Conservation (phyloP, 35 echinoderm and acorn worm genomes). For the Stichopus chloronotus region DNA sequence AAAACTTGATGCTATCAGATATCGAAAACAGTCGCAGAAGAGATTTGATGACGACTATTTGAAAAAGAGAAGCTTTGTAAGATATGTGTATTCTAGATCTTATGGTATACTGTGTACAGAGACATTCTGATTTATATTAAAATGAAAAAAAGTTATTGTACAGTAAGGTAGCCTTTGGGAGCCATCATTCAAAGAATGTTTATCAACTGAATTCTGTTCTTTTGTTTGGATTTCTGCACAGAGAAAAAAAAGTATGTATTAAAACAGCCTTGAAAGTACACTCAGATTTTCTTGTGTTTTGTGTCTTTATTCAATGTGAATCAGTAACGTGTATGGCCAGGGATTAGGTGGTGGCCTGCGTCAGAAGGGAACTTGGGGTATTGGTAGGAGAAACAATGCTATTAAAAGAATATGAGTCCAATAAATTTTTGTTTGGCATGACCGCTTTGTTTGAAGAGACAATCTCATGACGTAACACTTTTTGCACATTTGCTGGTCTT, state of each 20-base stretch:
- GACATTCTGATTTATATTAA: constrained; percentile 13
- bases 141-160: constrained; percentile 30
- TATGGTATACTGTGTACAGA: constrained; percentile 7
- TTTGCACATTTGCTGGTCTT: too few species aligned
- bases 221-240: constrained; percentile 50
- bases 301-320: background rate
- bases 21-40: background rate
- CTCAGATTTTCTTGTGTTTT: background rate
- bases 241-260: constrained; percentile 45
- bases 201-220: constrained; percentile 33
- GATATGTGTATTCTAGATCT: constrained; percentile 9
- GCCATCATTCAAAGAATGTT: constrained; percentile 8
- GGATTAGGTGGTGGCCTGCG: background rate
- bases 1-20: background rate
- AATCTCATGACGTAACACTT: too few species aligned
- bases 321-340: background rate
- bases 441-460: too few species aligned
- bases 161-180: constrained; percentile 34
- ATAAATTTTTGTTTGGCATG: too few species aligned
- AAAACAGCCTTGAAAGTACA: constrained; percentile 52
- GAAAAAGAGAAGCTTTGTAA: background rate
- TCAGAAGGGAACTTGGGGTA: background rate
- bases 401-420: too few species aligned
- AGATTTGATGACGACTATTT: background rate
- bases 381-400: too few species aligned